Percentiles rank a stretch among this genome's conserved stretches.
These are phyloP conservation scores for Rhabdophis nuchalis DNA, from an alignment of 2,797 vertebrate genomes.

Conservation along the genomic window DNA sequence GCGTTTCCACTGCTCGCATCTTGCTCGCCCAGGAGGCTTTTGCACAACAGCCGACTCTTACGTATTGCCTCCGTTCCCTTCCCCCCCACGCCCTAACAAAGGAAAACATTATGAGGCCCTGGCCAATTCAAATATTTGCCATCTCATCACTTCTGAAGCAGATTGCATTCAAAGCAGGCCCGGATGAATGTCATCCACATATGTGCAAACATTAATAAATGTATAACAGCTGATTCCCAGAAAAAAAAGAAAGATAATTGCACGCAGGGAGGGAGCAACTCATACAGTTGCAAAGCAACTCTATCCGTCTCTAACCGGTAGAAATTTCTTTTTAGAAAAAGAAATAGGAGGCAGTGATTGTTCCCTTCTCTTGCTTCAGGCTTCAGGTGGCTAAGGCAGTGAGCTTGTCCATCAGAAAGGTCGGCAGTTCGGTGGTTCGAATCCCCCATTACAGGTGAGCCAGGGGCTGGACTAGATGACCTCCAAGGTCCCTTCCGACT, in stretches of 20 bases:
- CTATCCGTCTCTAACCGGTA: background rate
- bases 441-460: too few relatives aligned
- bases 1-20: background rate
- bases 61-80: background rate
- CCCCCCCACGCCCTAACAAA: background rate
- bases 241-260: background rate
- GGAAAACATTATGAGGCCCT: background rate
- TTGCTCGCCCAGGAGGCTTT: background rate
- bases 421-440: too few relatives aligned
- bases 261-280: background rate
- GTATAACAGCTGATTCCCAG: background rate
- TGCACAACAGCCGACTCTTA: background rate
- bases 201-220: background rate
- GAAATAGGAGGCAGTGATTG: background rate
- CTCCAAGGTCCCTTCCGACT: too few relatives aligned
- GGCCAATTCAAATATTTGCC: background rate
- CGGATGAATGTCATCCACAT: background rate
- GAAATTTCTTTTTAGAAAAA: background rate
- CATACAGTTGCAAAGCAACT: background rate
- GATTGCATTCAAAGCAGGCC: background rate
- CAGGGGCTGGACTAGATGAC: too few relatives aligned
- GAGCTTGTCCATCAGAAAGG: too few relatives aligned
- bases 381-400: too few relatives aligned
- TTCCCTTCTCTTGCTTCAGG: background rate
- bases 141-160: constrained; percentile 4